Evolutionary conservation across 2,888 invertebrate genomes (phyloP), one percentile per base, ranked within the genome.

Genomic region (Hypercompe scribonia): DNA sequence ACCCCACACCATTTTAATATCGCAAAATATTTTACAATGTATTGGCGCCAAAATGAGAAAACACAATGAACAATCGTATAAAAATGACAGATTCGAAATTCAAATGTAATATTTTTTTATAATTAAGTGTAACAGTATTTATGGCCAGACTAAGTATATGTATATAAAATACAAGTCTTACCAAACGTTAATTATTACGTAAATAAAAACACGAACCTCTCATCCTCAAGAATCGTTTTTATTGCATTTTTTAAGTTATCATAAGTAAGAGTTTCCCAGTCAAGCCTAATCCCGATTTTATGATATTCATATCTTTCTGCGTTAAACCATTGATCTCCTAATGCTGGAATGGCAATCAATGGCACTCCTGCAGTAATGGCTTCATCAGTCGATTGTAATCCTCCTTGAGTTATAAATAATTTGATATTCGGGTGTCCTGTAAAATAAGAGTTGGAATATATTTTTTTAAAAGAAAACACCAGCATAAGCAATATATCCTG

Each of bases 351-450:
- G 5, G 89, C 93, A 54, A 94, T 82, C 7, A 95, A 72, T 2
- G 95, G 94, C 1, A 93, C 91, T 39, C 89, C 90, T 10, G 91
- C 90, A 42, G 81, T 78, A 28, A 95, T 91, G 0, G 94, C 90
- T 84, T 95, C 95, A 66, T 94, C 93, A 0, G 92, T 88, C 0
- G 95, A 94, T 76, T 94, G 93, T 0, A 93, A 75, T 24, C 95
- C 95, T 46, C 92, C 93, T 88, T 95, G 94, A 2, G 92, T 93
- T 42, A 95, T 89, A 64, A 90, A 90, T 1, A 89, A 28, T 80
- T 94, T 95, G 0, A 96, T 73, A 70, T 96, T 96, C 10, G 92
- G 90, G 82, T 96, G 95, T n/a, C 66, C 92, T 92, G 79, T 50
- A 46, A 3, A 46, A 21, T 2, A 39, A 39, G 1, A 39, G 11